Base-by-base conservation (phyloP, 1,140 invertebrate genomes). In the Drusus annulatus region DNA sequence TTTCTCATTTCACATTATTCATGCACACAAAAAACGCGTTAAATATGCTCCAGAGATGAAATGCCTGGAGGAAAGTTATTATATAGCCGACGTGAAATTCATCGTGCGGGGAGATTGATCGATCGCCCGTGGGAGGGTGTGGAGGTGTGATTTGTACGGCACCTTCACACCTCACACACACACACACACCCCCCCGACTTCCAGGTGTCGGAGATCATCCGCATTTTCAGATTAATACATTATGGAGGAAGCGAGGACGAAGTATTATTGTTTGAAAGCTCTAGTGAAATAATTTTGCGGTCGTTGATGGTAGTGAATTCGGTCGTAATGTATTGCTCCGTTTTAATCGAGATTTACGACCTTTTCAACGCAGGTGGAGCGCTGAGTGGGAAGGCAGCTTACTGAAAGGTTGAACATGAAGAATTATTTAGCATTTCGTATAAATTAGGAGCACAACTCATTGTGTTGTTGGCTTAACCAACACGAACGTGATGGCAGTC, bases 71-170 rank as follows among this genome's bases (percentile, higher is more conserved):
- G n/a, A 50, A 69, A 50, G 21, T 3, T 69, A 50, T 50, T 63
- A 17, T 25, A 45, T 36, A 36, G 65, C 36, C 36, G 65, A 69
- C 31, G 25, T 21, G 52, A 56, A 74, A 54, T 74, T 74, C 69
- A 74, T 74, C 69, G 69, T 28, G 51, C 69, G 69, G 21, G 69
- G 69, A 74, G 69, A 74, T 74, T 74, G 69, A 74, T 74, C 69
- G 69, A 56, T 51, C n/a, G 36, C 5, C 3, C 51, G n/a, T 17
- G 51, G 69, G 69, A 5, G 50, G 51, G 51, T n/a, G 51, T 0
- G 50, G 69, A 54, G 52, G 69, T 25, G 50, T 73, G 69, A 73
- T 73, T 73, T 73, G 51, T 73, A 54, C n/a, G 10, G 3, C 17
- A 23, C 45, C 17, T 54, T 54, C 69, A 4, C 45, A 25, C 51